Conservation (phyloP, 92 coral and sea anemone species). For the Porites evermanni region DNA sequence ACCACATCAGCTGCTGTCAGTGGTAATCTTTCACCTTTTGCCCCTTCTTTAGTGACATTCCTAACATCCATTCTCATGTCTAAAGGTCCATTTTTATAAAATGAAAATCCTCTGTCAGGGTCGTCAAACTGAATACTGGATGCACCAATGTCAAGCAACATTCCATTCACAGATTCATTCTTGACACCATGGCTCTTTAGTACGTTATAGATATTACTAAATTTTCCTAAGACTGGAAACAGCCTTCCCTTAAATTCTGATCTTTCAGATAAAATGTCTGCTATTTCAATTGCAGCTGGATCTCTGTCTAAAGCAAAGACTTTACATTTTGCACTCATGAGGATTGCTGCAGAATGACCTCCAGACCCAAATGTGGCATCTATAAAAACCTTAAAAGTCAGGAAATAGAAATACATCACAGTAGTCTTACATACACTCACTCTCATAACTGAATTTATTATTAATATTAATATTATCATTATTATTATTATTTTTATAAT, state of each 20-base stretch:
- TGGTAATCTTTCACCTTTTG: conserved; percentile 40
- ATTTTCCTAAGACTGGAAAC: conserved; percentile 76
- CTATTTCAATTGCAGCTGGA: conserved; percentile 84
- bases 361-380: conserved; percentile 96
- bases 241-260: conserved; percentile 81
- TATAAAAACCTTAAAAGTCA: conserved; percentile 70
- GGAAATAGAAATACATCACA: neutral
- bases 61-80: conserved; percentile 89
- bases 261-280: conserved; percentile 71
- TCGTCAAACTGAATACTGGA: conserved; percentile 88
- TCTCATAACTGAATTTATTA: no score
- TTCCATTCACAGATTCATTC: conserved; percentile 79
- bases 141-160: conserved; percentile 85
- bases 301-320: conserved; percentile 89
- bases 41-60: neutral
- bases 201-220: conserved; percentile 68
- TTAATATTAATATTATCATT: no score
- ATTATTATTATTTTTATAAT: no score
- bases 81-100: conserved; percentile 85
- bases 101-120: conserved; percentile 86
- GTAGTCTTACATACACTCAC: neutral
- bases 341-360: conserved; percentile 83
- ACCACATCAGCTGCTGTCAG: conserved; percentile 95
- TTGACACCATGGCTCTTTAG: conserved; percentile 58
- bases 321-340: conserved; percentile 79